Conservation (phyloP, 2,888 invertebrate genomes). For the Hipparchia semele region DNA sequence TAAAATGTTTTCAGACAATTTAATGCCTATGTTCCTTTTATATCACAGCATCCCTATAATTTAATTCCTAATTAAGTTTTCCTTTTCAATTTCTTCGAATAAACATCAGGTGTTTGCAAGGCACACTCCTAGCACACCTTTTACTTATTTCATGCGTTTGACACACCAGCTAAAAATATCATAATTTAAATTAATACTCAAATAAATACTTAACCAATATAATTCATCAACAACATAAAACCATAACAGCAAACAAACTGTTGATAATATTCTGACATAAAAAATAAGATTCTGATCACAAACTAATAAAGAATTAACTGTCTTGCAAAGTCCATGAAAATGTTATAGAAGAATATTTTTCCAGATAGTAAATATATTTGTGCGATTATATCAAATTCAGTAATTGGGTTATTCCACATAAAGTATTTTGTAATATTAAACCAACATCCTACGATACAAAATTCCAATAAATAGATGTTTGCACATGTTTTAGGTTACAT, state of each 20-base stretch:
- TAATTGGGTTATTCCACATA: constrained; percentile 11
- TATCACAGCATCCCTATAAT: constrained; percentile 71
- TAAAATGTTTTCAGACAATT: constrained; percentile 49
- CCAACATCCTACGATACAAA: constrained; percentile 26
- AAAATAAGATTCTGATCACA: constrained; percentile 2
- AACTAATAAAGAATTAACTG: neutral
- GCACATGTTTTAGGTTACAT: constrained; percentile 43
- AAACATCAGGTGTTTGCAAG: constrained; percentile 59
- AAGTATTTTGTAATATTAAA: constrained; percentile 15
- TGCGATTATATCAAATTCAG: constrained; percentile 28
- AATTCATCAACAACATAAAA: constrained; percentile 6
- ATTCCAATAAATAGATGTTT: constrained; percentile 25
- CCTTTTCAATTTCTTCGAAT: constrained; percentile 28
- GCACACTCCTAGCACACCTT: constrained; percentile 66
- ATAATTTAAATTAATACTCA: constrained; percentile 13
- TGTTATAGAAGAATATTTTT: constrained; percentile 10
- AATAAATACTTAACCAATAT: constrained; percentile 16
- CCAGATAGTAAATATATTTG: constrained; percentile 31
- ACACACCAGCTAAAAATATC: constrained; percentile 21
- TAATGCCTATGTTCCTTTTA: constrained; percentile 51
- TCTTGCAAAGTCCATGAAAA: constrained; percentile 8
- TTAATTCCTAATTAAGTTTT: constrained; percentile 50
- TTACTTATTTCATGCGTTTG: constrained; percentile 19
- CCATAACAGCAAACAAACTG: constrained; percentile 2
- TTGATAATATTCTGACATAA: neutral